Base-by-base conservation (phyloP, 2,113 vertebrate genomes). In the Hippotragus niger region DNA sequence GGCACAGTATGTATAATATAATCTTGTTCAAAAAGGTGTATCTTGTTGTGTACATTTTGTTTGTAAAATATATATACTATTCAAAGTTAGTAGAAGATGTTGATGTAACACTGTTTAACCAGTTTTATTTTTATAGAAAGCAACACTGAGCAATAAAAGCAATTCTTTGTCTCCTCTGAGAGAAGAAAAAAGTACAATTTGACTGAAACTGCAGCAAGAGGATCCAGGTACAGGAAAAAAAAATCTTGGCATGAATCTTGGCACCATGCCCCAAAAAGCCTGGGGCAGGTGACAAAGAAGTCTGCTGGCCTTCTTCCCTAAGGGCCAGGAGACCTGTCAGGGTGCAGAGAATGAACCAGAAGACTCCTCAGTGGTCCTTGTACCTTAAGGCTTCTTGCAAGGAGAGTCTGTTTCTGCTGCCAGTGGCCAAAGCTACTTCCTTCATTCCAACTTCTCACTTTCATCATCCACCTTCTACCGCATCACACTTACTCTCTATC, bases 51-150 rank as follows among this genome's bases (percentile, higher is more conserved):
- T 88, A 62, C 83, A 19, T 90, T 95, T 96, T 76, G 33, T 64
- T 94, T 94, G 88, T 55, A 62, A 90, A 93, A 84, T 95, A 90
- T 47, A 60, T 17, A 40, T 67, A 50, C 53, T 90, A 27, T 83
- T 96, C 29, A 29, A 58, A 40, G 60, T 78, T 82, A 62, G 53
- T 74, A 94, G 85, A 90, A 55, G 36, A 89, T 95, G 19, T 71
- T 84, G 50, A 71, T 88, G 19, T 81, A 13, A 50, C 50, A 33
- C 85, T 89, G 23, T 60, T 97, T 76, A 53, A 81, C 45, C 29
- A 36, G 55, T 88, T 95, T 97, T 95, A 57, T 90, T 94, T 96
- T 95, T 78, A 89, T 60, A 80, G 76, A 36, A 88, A 97, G 11
- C 52, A 91, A 91, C 74, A 94, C 2, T 36, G 76, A 97, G 53